Evolutionary conservation across 2,797 vertebrate species (phyloP).

Genomic region (Coregonus sp.): DNA sequence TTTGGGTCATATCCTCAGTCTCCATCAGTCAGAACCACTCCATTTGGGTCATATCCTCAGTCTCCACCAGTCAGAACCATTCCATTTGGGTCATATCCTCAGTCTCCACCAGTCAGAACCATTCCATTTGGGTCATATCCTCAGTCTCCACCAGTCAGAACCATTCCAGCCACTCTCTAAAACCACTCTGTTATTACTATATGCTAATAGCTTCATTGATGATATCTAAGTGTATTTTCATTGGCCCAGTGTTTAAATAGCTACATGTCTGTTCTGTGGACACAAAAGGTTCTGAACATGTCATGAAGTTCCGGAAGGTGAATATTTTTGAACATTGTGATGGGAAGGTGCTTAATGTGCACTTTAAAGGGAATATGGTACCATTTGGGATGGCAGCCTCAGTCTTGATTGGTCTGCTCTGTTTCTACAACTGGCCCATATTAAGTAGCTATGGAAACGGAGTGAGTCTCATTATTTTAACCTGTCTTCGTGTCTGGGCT

Average conservation of each 20-base stretch:
- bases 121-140: too few relatives aligned
- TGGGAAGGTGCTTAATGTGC: background rate
- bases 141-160: background rate
- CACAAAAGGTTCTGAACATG: too few relatives aligned
- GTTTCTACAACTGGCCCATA: background rate
- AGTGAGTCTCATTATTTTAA: background rate
- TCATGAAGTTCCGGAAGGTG: too few relatives aligned
- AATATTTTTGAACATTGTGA: too few relatives aligned
- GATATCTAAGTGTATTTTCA: background rate
- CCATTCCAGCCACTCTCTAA: background rate
- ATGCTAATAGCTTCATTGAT: background rate
- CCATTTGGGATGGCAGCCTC: background rate
- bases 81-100: background rate
- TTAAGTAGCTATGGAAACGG: background rate
- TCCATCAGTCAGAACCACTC: background rate
- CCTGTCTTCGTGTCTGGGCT: background rate
- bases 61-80: background rate
- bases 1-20: background rate
- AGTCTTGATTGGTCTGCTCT: background rate
- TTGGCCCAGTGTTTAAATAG: background rate
- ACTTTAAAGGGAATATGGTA: background rate
- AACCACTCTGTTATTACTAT: background rate
- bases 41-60: background rate
- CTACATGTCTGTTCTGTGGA: too few relatives aligned
- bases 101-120: background rate